A percentile compares a stretch with the other conserved stretches of the same genome.
Conservation (phyloP, 2,797 vertebrate species). For the Propithecus perrieri region DNA sequence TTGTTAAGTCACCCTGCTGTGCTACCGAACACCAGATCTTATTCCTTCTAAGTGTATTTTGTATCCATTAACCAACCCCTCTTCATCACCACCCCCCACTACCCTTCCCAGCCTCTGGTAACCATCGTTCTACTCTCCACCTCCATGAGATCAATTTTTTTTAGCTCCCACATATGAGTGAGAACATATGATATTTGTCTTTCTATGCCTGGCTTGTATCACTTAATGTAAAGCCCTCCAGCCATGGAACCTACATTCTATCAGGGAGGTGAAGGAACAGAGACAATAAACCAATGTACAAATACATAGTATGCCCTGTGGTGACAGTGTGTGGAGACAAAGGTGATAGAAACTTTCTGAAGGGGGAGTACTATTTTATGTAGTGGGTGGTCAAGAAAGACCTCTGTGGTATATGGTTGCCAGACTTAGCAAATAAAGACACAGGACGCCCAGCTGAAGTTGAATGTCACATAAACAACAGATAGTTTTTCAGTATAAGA, state of each 20-base stretch:
- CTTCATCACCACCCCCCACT: neutral
- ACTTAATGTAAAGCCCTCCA: neutral
- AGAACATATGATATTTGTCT: neutral
- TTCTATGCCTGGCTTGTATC: neutral
- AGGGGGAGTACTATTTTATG: neutral
- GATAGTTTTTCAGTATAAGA: neutral
- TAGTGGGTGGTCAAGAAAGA: neutral
- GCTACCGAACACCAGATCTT: neutral
- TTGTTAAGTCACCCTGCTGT: neutral
- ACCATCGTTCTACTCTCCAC: neutral
- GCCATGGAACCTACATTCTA: neutral
- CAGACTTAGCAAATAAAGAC: conserved; percentile 16
- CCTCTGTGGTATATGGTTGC: neutral
- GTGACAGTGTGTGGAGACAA: neutral
- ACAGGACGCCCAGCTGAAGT: neutral
- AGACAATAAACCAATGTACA: neutral
- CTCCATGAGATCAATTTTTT: neutral
- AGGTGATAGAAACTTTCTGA: neutral
- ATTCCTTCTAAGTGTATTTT: neutral
- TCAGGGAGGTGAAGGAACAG: neutral
- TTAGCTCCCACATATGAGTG: neutral
- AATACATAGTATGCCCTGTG: neutral
- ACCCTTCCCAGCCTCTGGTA: neutral
- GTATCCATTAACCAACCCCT: neutral
- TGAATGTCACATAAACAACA: neutral